Base-by-base conservation (phyloP, 1,140 invertebrate species). In the Bombus soroeensis region DNA sequence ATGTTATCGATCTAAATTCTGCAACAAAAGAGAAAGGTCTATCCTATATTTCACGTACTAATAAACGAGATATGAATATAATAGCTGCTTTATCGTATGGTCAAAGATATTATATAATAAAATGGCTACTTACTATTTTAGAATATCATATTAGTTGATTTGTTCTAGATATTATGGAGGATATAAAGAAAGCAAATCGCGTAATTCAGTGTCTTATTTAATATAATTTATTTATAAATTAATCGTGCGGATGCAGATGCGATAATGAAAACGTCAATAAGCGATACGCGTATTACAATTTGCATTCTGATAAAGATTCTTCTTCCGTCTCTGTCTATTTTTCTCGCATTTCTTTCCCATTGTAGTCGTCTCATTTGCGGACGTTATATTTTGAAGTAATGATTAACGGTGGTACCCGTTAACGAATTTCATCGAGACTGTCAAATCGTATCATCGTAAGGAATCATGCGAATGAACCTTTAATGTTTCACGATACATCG, bases 211-310 rank as follows among this genome's bases (percentile, higher is more conserved):
- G 74, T 87, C 87, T 93, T 92, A 92, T 93, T 94, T 92, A 94
- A 94, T 95, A 94, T 95, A 89, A 92, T 95, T 95, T 95, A 95
- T 95, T 95, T 95, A 95, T 95, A 95, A 95, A 95, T 95, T 94
- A 95, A 95, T 95, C 93, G 93, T 95, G 94, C 93, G 92, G 92
- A 95, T 95, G 94, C 94, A 94, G 94, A 95, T 95, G 95, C 94
- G 94, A 94, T 95, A 95, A 95, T 95, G 94, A 95, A 94, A 95
- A 95, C 94, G 94, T 94, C 93, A 95, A 95, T 93, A 95, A 95
- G 94, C 94, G 91, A 92, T 95, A 95, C 91, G 94, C 93, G 90
- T 94, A 94, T 94, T 94, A 95, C 92, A 95, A 94, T 93, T 94
- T 91, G 94, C 92, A 95, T 94, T 93, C 86, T 93, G 90, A 95